Base-by-base conservation (phyloP, 1,140 invertebrate species). In the Lordiphosa stackelbergi region DNA sequence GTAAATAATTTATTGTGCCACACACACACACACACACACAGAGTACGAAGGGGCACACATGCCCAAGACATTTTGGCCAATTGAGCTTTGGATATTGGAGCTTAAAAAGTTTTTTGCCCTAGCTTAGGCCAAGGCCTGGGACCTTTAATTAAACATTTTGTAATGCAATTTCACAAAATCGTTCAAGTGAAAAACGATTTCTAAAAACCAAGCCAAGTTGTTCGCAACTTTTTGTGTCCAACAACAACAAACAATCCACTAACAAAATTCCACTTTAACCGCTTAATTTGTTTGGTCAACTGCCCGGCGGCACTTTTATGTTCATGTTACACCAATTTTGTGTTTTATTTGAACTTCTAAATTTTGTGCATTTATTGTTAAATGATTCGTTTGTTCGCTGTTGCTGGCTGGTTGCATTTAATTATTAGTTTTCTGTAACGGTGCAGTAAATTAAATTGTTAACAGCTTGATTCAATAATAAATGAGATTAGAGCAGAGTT, bases 1-100 rank as follows among this genome's bases (percentile, higher is more conserved):
- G 64, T 69, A 69, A 81, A 81, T 81, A 83, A 83, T 83, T 81
- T 81, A 81, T 81, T 81, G 77, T 66, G 64, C 63, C 63, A 41
- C 59, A 56, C 38, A 49, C 22, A 28, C 42, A 22, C 19, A 22
- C 19, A 43, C 40, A 41, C 9, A 41, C 40, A 43, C 19, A 43
- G 7, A 3, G 19, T 19, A 19, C 19, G 28, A 31, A 8, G 7
- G 5, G 28, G 5, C 19, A 22, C 19, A 45, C 42, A 24, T n/a
- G 11, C n/a, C 12, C 19, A 43, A 31, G 43, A 9, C 43, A 7
- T 46, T 46, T 24, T 2, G 24, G 47, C 47, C 9, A 35, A 8
- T 48, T 49, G 22, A 22, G 16, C 35, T 11, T 11, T 34, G 38
- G 38, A 1, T 19, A 11, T 31, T 31, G 28, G 28, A 53, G 38